Evolutionary conservation across 2,113 vertebrate genomes (phyloP).

Genomic region (Chamaetylas fuelleborni): DNA sequence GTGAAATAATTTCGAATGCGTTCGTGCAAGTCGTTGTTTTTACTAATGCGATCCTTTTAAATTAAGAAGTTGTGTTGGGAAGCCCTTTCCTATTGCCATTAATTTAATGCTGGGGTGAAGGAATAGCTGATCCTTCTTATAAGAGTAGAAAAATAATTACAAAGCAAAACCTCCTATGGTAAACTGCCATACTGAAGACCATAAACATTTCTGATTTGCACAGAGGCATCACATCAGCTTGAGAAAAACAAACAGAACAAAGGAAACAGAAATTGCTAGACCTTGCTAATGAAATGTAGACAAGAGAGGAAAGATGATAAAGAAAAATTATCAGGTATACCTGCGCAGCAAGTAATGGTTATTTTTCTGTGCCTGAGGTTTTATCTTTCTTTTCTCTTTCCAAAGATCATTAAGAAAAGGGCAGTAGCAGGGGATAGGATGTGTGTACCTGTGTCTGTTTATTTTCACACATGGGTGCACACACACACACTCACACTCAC

Average conservation of each 20-base stretch:
- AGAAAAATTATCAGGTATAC: not conserved
- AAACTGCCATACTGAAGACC: not conserved
- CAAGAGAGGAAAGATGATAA: not conserved
- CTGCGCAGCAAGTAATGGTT: not conserved
- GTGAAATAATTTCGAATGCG: not conserved
- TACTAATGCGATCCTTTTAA: not conserved
- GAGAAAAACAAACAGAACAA: not conserved
- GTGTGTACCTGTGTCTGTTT: not conserved
- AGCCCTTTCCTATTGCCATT: not conserved
- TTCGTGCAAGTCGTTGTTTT: not conserved
- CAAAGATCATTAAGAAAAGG: not conserved
- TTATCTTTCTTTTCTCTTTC: not conserved
- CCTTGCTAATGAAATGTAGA: not conserved
- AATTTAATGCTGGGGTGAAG: not conserved
- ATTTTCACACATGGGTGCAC: not conserved
- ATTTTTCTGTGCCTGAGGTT: slow-evolving; percentile 17
- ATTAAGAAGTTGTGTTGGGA: not conserved
- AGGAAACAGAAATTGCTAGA: not conserved
- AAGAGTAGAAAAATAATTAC: not conserved
- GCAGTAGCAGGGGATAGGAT: not conserved
- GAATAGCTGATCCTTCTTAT: not conserved
- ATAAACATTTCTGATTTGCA: not conserved
- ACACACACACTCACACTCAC: too few species aligned
- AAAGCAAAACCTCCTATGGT: not conserved
- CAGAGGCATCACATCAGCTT: not conserved